Evolutionary conservation across 2,888 invertebrate genomes (phyloP).

Genomic region (Campaea margaritaria): DNA sequence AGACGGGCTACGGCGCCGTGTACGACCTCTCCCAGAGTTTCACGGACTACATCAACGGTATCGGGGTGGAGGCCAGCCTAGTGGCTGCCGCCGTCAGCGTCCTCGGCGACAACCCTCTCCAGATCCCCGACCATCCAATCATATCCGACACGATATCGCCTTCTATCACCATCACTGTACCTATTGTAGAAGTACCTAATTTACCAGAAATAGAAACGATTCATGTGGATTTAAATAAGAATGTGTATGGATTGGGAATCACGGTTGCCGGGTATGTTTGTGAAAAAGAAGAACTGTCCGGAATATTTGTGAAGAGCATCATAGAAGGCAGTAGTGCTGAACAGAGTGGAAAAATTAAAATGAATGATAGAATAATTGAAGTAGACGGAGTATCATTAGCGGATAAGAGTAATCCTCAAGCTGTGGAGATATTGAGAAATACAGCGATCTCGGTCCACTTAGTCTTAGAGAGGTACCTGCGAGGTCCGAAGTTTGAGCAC

Average conservation of each 20-base stretch:
- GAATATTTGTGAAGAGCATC: constrained; percentile 99
- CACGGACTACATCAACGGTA: constrained; percentile 66
- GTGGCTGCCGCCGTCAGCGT: constrained; percentile 78
- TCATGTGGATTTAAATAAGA: constrained; percentile 95
- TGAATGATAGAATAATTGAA: constrained; percentile 99
- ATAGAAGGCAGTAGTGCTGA: constrained; percentile 98
- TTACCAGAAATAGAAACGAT: constrained; percentile 96
- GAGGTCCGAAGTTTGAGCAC: constrained; percentile 97
- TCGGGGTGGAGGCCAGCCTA: constrained; percentile 57
- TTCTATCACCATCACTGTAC: constrained; percentile 80
- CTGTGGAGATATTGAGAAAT: constrained; percentile 96
- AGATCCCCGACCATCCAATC: constrained; percentile 71
- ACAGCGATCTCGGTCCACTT: constrained; percentile 96
- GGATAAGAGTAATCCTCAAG: constrained; percentile 98
- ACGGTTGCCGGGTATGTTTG: constrained; percentile 99
- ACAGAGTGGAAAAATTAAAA: constrained; percentile 94
- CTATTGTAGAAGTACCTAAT: constrained; percentile 83
- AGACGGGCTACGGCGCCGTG: constrained; percentile 89
- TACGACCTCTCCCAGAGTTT: constrained; percentile 78
- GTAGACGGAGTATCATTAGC: constrained; percentile 95
- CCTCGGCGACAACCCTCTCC: constrained; percentile 75
- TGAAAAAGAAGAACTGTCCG: constrained; percentile 99
- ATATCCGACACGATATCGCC: constrained; percentile 69
- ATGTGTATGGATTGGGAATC: constrained; percentile 96
- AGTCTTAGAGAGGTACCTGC: constrained; percentile 95